Percentiles rank a stretch among this genome's conserved stretches.
Evolutionary conservation across 1,140 invertebrate genomes (phyloP).

Genomic region (Drosophila chauvacae): DNA sequence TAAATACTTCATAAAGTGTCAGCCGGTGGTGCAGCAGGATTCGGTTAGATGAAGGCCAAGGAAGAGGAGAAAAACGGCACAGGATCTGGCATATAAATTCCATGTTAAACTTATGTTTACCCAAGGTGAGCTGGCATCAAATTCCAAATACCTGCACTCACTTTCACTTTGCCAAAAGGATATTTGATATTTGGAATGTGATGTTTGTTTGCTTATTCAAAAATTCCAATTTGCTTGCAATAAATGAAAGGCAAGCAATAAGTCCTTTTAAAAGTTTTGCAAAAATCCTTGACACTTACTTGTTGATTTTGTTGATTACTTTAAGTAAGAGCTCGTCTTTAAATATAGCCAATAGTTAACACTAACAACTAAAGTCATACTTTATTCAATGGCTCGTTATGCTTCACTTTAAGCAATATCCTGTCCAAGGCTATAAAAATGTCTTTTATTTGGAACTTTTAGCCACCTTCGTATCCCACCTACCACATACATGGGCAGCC

Average conservation of each 20-base stretch:
- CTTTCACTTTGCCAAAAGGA: conserved; percentile 9
- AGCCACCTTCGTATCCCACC: neutral
- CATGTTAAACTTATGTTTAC: conserved; percentile 10
- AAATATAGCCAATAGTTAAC: neutral
- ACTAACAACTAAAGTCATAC: no score
- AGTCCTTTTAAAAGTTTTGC: neutral
- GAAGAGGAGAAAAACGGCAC: neutral
- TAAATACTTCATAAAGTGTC: conserved; percentile 47
- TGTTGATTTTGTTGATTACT: neutral
- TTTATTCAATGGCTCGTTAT: neutral
- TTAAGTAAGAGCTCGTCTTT: neutral
- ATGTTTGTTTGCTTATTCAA: conserved; percentile 4
- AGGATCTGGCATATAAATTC: conserved; percentile 10
- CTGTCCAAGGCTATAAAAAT: conserved; percentile 20
- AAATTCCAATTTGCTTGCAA: conserved; percentile 8
- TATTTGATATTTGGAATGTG: neutral
- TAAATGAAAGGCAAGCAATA: conserved; percentile 1
- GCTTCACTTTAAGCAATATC: conserved; percentile 7
- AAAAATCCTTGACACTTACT: neutral
- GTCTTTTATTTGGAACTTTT: conserved; percentile 17
- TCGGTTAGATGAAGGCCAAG: neutral
- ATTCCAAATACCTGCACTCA: conserved; percentile 6
- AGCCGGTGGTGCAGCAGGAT: conserved; percentile 12
- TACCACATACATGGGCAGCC: neutral
- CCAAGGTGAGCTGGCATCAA: conserved; percentile 5